A percentile compares a stretch with the other conserved stretches of the same genome.
These are phyloP conservation scores for Luperina testacea DNA, from an alignment of 2,888 invertebrate genomes.

Conservation along the genomic window DNA sequence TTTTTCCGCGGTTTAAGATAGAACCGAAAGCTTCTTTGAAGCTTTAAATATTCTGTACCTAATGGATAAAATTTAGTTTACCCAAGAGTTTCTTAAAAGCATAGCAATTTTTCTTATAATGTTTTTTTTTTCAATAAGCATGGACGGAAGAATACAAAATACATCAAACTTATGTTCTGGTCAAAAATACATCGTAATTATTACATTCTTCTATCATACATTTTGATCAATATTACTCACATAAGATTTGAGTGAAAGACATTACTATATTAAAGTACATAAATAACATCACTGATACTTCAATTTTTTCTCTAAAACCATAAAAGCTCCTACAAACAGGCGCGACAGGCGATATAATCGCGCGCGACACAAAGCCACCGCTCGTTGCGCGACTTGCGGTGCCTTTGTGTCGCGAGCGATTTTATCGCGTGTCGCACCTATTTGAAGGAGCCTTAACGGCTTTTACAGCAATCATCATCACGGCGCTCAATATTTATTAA, in stretches of 20 bases:
- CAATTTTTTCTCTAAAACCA: background rate
- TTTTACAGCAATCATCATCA: constrained; percentile 19
- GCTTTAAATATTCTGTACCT: background rate
- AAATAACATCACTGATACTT: background rate
- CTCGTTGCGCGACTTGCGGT: no score
- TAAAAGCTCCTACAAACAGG: no score
- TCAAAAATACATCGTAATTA: background rate
- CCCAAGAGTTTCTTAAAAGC: background rate
- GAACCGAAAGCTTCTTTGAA: background rate
- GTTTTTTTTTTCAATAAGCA: background rate
- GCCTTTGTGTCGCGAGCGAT: no score
- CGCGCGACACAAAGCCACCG: no score
- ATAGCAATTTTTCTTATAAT: background rate
- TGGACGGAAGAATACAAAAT: background rate
- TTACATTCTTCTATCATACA: background rate
- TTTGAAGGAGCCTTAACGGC: background rate
- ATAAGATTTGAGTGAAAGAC: background rate
- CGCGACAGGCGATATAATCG: no score
- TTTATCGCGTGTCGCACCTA: no score
- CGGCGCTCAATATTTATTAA: constrained; percentile 14
- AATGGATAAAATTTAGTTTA: background rate
- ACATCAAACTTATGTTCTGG: background rate
- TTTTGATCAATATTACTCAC: constrained; percentile 17
- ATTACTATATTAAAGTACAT: background rate
- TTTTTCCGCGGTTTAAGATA: background rate